Conservation (phyloP, 2,797 vertebrate genomes). For the Arvicola amphibius region DNA sequence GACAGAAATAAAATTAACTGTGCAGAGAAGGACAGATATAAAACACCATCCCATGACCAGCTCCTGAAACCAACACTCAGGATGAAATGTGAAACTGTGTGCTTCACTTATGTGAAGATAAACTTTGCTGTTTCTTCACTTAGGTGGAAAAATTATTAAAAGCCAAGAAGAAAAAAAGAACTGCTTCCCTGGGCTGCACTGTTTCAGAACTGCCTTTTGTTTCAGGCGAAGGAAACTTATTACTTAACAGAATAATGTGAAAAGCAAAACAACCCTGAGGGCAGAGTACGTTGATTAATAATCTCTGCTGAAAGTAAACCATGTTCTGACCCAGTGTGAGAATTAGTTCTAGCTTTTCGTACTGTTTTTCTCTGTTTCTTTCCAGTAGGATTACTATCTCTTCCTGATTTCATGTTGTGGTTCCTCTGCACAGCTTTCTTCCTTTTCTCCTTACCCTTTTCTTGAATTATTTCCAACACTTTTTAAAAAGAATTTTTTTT, state of each 20-base stretch:
- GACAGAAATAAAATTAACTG: slow-evolving; percentile 23
- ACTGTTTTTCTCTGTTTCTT: background rate
- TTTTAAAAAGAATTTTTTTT: background rate
- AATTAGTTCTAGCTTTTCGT: background rate
- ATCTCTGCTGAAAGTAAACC: background rate
- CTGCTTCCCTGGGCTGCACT: background rate
- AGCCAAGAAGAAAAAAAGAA: background rate
- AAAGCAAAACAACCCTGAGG: background rate
- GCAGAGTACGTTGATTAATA: background rate
- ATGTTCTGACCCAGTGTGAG: background rate
- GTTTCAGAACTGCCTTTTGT: background rate
- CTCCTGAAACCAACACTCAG: slow-evolving; percentile 18
- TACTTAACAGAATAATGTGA: slow-evolving; percentile 8
- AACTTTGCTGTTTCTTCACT: background rate
- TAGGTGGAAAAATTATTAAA: background rate
- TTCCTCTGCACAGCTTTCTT: rapidly evolving
- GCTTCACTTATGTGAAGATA: background rate
- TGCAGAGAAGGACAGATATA: slow-evolving; percentile 37
- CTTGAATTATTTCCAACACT: background rate
- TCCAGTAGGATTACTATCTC: rapidly evolving
- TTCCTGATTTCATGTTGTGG: background rate
- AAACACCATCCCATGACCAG: slow-evolving; percentile 60
- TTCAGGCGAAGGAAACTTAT: background rate
- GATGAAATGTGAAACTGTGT: background rate
- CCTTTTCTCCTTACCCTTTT: background rate